phyloP scores from a whole-genome alignment of 2,888 invertebrate genomes.

The Lottia scabra region DNA sequence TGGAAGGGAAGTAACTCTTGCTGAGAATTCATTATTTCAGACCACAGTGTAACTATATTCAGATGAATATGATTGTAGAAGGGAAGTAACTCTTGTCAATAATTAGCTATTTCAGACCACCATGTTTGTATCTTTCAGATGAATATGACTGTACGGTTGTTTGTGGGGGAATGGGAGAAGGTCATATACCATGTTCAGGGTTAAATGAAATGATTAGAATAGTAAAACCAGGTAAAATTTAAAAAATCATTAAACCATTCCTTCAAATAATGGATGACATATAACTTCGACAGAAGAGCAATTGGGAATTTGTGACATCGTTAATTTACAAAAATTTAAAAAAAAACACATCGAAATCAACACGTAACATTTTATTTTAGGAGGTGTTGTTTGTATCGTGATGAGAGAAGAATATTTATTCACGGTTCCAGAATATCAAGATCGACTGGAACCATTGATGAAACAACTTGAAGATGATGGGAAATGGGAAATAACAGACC shows the following conservation, averaged over 20 bases:
- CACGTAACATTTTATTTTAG: constrained; percentile 34
- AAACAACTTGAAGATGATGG: constrained; percentile 43
- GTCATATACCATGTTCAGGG: constrained; percentile 60
- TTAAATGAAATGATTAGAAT: constrained; percentile 59
- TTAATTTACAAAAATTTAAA: too few species aligned
- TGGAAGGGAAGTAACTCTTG: too few species aligned
- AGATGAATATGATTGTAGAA: too few species aligned
- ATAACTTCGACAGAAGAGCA: too few species aligned
- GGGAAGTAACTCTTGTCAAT: too few species aligned
- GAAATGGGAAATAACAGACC: constrained; percentile 49
- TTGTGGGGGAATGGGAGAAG: constrained; percentile 64
- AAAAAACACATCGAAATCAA: background rate
- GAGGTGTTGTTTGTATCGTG: constrained; percentile 58
- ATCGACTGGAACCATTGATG: constrained; percentile 61
- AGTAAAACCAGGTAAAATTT: constrained; percentile 51
- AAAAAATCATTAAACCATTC: background rate
- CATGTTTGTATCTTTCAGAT: constrained; percentile 34
- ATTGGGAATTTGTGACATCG: background rate
- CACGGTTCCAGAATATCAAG: constrained; percentile 55
- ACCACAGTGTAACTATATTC: too few species aligned
- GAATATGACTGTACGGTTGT: constrained; percentile 56
- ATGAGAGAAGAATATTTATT: constrained; percentile 61
- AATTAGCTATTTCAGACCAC: background rate
- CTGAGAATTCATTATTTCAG: too few species aligned
- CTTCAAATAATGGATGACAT: background rate